Evolutionary conservation across 2,888 invertebrate genomes (phyloP), one percentile per base, ranked within the genome.

Genomic region (Plagodis dolabraria): DNA sequence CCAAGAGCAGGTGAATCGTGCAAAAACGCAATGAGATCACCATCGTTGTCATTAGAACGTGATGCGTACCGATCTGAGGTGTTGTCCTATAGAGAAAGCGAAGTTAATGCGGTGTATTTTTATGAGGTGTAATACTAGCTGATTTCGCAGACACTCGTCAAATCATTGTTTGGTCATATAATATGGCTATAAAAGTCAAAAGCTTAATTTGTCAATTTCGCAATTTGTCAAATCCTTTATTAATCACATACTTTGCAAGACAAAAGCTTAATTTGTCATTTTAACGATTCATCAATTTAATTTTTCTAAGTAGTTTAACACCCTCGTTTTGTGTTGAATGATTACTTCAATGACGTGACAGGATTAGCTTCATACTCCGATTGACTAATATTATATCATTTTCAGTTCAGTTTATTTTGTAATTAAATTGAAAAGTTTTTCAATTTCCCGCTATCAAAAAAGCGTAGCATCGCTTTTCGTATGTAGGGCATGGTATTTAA

Each of bases 21-120:
- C 89, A 87, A 88, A 90, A 89, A 88, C 87, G 84, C 83, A 80
- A 82, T 87, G 89, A 89, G 86, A 89, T 89, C 89, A 89, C 81
- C 86, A 78, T 76, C 77, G 71, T 66, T 78, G 81, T 86, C 87
- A 79, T 82, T 83, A 77, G 75, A 75, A 82, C 85, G 83, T 82
- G 85, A 85, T 82, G 83, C 71, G 79, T 72, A 63, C 64, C 65
- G 75, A 72, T 67, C 57, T 69, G 55, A 46, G 36, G 34, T 8
- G 40, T 0, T 40, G 52, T 57, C 52, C 52, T 52, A 51, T 33
- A 11, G 33, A n/a, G 40, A 33, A 45, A 45, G 43, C 47, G 7
- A 49, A 33, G 40, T 2, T 5, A 10, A 40, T 6, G 40, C 40
- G 38, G 36, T 34, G 6, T n/a, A n/a, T 7, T 47, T 8, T 11